Evolutionary conservation across 2,888 invertebrate species (phyloP), one percentile per base, ranked within the genome.

Genomic region (Ferrisia virgata): DNA sequence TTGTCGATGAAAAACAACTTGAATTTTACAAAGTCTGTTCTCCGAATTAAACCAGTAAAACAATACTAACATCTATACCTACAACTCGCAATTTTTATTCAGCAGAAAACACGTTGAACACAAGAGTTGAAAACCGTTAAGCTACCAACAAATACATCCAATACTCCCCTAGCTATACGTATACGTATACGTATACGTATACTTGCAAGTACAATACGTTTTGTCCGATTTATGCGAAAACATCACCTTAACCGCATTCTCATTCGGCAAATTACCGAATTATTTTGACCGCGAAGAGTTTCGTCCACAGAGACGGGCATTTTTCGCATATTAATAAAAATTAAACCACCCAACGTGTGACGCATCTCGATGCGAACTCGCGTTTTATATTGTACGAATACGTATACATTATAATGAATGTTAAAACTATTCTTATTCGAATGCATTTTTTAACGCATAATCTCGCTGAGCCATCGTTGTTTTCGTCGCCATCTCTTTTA

Each of bases 221-320:
- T 72, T 36, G 33, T 72, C 11, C 72, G 36, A 72, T 31, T 72
- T 33, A 13, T 33, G 72, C 72, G n/a, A 72, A 72, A 72, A 72
- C 18, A 33, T 58, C 72, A 72, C 28, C 64, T 25, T 31, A 72
- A 72, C 72, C 72, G 72, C 72, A 72, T 72, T 72, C 33, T 33
- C 72, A 33, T 72, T 33, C 33, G 11, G 36, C 25, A 72, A 72
- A 72, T 72, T 72, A 72, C 72, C 72, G 33, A 72, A 72, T 72
- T 18, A 72, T 72, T 33, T 33, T 28, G 28, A 31, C 72, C n/a
- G 31, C 72, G 72, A 25, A 33, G 3, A 72, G 47, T 47, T 18
- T n/a, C 18, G n/a, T 72, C 11, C 33, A 33, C 8, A 33, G 72
- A 3, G n/a, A 3, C 33, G 33, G 18, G 33, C 72, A 72, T 72